A percentile compares a stretch with the other conserved stretches of the same genome.
Conservation (phyloP, 2,888 invertebrate genomes). For the Lymantria monacha region DNA sequence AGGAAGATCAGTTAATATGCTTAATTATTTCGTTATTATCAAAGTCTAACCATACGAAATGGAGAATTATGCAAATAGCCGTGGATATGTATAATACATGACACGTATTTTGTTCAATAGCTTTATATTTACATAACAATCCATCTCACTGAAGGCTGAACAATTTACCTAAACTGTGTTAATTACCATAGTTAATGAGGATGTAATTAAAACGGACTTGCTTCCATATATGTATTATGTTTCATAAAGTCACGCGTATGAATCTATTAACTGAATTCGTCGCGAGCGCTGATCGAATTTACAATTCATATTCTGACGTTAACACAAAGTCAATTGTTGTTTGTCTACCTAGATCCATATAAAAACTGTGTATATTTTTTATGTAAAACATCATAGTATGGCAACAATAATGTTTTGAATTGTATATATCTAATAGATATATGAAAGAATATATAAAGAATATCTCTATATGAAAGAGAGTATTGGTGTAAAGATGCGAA, state of each 20-base stretch:
- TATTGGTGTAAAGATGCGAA: too few species aligned
- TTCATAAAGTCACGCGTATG: constrained; percentile 21
- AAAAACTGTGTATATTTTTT: not conserved
- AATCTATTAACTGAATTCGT: constrained; percentile 22
- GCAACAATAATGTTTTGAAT: not conserved
- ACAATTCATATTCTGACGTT: not conserved
- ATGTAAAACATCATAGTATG: not conserved
- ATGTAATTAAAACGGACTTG: constrained; percentile 52
- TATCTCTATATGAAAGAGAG: too few species aligned
- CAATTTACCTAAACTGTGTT: constrained; percentile 51
- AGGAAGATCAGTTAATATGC: constrained; percentile 8
- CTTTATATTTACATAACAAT: constrained; percentile 41
- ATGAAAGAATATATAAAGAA: too few species aligned
- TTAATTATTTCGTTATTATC: not conserved
- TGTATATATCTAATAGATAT: too few species aligned
- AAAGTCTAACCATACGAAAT: not conserved
- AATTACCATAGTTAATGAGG: constrained; percentile 69
- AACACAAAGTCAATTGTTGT: not conserved
- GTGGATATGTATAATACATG: not conserved
- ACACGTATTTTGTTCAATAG: constrained; percentile 9
- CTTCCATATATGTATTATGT: constrained; percentile 41
- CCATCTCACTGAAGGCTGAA: constrained; percentile 48
- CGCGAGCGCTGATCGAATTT: constrained; percentile 11
- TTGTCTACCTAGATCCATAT: not conserved
- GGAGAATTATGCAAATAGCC: not conserved